A percentile compares a stretch with the other conserved stretches of the same genome.
phyloP scores from a whole-genome alignment of 2,113 vertebrate species.

The Junco hyemalis region DNA sequence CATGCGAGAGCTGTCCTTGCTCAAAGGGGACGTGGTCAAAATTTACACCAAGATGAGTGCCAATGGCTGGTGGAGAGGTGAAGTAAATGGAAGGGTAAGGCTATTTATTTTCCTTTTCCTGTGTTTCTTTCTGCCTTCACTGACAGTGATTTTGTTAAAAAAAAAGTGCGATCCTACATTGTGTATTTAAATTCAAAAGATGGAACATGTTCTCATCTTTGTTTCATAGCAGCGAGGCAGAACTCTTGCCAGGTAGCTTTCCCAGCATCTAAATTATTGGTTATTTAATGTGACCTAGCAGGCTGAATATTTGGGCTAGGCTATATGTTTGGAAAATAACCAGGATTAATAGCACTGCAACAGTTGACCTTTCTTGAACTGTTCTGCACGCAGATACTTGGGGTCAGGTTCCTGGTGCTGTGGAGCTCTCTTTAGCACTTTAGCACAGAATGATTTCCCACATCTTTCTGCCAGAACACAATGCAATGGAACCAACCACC shows the following conservation, averaged over 20 bases:
- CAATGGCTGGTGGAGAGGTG: conserved; percentile 98
- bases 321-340: background rate
- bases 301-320: background rate
- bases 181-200: background rate
- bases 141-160: background rate
- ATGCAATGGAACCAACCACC: background rate
- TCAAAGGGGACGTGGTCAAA: conserved; percentile 94
- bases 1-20: conserved; percentile 89
- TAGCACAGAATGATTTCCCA: background rate
- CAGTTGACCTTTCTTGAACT: background rate
- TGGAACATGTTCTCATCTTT: background rate
- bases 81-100: conserved; percentile 91
- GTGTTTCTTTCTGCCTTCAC: background rate
- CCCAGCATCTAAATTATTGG: background rate
- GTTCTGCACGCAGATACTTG: background rate
- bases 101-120: background rate
- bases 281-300: background rate
- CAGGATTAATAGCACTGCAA: background rate
- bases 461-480: background rate
- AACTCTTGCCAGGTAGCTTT: background rate
- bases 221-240: background rate
- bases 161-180: background rate
- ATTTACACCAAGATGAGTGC: conserved; percentile 94
- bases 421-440: background rate
- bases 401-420: background rate